Evolutionary conservation across 2,113 vertebrate genomes (phyloP).

Genomic region (Zootoca vivipara): DNA sequence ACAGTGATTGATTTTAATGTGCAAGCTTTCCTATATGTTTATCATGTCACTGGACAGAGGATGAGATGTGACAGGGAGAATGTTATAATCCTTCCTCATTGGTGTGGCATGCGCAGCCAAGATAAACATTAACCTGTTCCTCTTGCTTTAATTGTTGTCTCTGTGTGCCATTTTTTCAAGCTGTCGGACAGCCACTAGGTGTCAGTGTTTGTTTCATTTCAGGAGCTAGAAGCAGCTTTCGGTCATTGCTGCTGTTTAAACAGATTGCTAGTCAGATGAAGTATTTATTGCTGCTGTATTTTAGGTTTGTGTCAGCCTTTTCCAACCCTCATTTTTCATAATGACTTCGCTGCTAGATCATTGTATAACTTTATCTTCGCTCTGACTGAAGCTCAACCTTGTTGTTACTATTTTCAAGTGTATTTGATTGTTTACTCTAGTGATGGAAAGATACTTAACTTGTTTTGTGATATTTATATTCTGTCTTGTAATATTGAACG

Average conservation of each 20-base stretch:
- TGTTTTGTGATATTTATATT: slow-evolving; percentile 73
- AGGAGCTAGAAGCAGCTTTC: slow-evolving; percentile 64
- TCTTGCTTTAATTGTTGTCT: background rate
- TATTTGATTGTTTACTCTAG: slow-evolving; percentile 74
- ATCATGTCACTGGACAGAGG: background rate
- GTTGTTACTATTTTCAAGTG: slow-evolving; percentile 68
- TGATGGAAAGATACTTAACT: slow-evolving; percentile 71
- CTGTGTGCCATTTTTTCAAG: background rate
- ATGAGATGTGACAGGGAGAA: background rate
- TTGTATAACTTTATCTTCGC: slow-evolving; percentile 73
- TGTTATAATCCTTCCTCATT: background rate
- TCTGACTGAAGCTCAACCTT: slow-evolving; percentile 66
- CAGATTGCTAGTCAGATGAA: slow-evolving; percentile 72
- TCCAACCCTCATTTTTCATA: slow-evolving; percentile 75
- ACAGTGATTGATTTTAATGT: background rate
- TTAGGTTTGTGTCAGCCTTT: slow-evolving; percentile 75
- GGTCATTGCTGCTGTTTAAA: slow-evolving; percentile 70
- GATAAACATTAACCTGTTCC: slow-evolving; percentile 5
- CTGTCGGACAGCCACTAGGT: slow-evolving; percentile 71
- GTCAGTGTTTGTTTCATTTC: slow-evolving; percentile 69
- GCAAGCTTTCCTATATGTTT: background rate
- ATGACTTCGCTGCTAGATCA: slow-evolving; percentile 68
- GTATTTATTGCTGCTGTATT: slow-evolving; percentile 77
- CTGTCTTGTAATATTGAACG: slow-evolving; percentile 68
- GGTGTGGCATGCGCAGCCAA: background rate